Evolutionary conservation across 1,140 invertebrate genomes (phyloP).

Genomic region (Scaptomyza pallida): DNA sequence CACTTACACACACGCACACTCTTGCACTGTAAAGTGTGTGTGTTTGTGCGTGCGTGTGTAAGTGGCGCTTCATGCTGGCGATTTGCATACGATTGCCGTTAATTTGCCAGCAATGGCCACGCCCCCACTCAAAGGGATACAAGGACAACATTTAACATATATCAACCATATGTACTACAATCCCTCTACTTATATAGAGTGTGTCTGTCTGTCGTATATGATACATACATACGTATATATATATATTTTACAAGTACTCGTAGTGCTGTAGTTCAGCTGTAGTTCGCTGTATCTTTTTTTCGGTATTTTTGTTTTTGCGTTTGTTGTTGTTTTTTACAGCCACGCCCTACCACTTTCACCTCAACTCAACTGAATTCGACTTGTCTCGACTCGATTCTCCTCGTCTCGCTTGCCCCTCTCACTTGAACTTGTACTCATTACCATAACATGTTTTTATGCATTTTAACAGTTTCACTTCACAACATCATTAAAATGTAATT

Average conservation of each 20-base stretch:
- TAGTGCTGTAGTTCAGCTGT: conserved; percentile 51
- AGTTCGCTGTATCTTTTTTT: too few species aligned
- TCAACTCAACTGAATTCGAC: background rate
- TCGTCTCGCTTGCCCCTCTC: background rate
- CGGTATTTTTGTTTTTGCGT: conserved; percentile 21
- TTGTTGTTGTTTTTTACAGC: conserved; percentile 40
- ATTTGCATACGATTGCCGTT: conserved; percentile 78
- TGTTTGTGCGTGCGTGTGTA: conserved; percentile 7
- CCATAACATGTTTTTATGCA: conserved; percentile 51
- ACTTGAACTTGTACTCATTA: conserved; percentile 40
- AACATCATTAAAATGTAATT: conserved; percentile 78
- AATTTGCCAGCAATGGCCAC: conserved; percentile 50
- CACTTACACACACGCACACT: conserved; percentile 25
- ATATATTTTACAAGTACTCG: conserved; percentile 29
- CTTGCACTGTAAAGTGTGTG: conserved; percentile 33
- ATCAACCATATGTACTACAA: conserved; percentile 11
- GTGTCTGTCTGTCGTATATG: conserved; percentile 25
- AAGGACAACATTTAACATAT: background rate
- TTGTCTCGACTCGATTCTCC: background rate
- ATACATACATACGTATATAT: conserved; percentile 17
- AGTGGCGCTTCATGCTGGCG: conserved; percentile 45
- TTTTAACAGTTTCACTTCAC: conserved; percentile 51
- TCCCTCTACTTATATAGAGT: conserved; percentile 7
- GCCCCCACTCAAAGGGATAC: conserved; percentile 15
- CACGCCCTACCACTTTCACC: conserved; percentile 7